Evolutionary conservation across 1,140 invertebrate species (phyloP).

Genomic region (Leptinotarsa texana): DNA sequence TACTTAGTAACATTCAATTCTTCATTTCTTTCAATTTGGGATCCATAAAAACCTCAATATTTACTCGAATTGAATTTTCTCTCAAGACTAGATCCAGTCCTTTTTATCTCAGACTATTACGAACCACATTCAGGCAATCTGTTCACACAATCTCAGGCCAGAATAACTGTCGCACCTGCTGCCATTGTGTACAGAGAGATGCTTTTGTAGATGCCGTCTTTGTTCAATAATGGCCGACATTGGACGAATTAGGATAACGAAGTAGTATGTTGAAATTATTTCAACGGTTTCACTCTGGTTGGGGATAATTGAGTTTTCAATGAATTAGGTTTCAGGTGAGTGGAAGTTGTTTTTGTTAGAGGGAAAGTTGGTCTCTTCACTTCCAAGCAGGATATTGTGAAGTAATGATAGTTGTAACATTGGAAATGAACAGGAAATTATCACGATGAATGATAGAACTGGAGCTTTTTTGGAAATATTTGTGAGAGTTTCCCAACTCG

Average conservation of each 20-base stretch:
- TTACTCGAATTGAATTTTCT: neutral
- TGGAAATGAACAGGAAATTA: too few species aligned
- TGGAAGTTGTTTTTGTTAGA: neutral
- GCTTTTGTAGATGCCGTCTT: neutral
- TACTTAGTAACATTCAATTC: too few species aligned
- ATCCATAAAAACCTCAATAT: too few species aligned
- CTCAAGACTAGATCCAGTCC: neutral
- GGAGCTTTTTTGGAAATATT: too few species aligned
- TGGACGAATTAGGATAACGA: constrained; percentile 12
- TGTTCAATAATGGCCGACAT: constrained; percentile 17
- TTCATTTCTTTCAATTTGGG: too few species aligned
- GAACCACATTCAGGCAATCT: neutral
- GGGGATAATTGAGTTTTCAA: constrained; percentile 12
- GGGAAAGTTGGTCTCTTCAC: neutral
- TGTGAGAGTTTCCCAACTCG: too few species aligned
- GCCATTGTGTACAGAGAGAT: constrained; percentile 1
- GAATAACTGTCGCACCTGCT: neutral
- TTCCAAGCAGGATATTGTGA: too few species aligned
- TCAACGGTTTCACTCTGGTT: neutral
- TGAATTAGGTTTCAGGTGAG: neutral
- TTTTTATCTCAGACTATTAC: neutral
- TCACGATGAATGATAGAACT: too few species aligned
- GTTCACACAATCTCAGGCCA: constrained; percentile 5
- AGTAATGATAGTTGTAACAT: too few species aligned
- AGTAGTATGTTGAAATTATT: constrained; percentile 13